These are phyloP conservation scores for Pseudochaenichthys georgianus DNA, from an alignment of 2,797 vertebrate species.

Conservation along the genomic window DNA sequence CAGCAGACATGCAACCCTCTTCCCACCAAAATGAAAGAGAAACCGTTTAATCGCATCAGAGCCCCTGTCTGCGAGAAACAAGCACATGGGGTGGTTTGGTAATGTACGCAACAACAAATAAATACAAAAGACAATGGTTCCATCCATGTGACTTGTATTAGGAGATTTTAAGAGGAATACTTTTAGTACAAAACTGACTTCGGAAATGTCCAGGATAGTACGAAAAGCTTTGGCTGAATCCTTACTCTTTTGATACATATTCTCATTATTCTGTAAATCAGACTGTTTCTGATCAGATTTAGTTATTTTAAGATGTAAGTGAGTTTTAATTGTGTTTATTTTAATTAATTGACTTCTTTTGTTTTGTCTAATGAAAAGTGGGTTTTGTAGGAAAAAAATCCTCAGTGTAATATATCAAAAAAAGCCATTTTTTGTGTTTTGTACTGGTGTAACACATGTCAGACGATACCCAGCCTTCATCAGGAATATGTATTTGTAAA, in stretches of 20 bases:
- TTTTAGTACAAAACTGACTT: no score
- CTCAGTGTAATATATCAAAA: neutral
- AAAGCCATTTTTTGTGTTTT: neutral
- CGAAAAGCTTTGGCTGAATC: no score
- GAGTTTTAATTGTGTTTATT: neutral
- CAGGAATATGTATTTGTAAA: neutral
- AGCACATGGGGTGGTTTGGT: conserved; percentile 1
- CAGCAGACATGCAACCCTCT: conserved; percentile 4
- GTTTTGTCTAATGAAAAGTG: neutral
- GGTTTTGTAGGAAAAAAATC: neutral
- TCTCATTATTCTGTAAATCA: no score
- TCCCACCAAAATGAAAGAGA: neutral
- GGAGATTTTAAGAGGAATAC: no score
- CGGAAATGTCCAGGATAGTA: no score
- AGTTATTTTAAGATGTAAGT: neutral
- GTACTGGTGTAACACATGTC: neutral
- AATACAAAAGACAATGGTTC: neutral
- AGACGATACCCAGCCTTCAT: neutral
- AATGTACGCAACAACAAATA: conserved; percentile 1
- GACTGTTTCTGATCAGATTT: no score
- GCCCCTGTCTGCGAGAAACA: neutral
- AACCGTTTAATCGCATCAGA: conserved; percentile 13
- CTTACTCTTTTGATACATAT: no score
- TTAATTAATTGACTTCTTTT: neutral
- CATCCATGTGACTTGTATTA: no score